Conservation (phyloP, 2,113 vertebrate genomes). For the Anolis sagrei region DNA sequence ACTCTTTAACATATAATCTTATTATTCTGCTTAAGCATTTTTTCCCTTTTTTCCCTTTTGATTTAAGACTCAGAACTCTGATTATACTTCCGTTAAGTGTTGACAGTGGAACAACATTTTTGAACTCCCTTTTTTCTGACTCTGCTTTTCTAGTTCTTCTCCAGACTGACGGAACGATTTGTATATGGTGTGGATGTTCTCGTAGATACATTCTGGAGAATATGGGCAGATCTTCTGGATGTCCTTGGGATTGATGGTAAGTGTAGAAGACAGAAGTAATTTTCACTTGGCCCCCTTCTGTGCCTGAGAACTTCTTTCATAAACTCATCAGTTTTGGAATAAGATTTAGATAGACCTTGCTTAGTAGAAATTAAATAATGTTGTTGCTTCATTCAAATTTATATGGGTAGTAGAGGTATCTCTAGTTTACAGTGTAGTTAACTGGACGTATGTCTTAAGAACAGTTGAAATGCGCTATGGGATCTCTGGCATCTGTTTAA, state of each 20-base stretch:
- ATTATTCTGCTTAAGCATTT: too few relatives aligned
- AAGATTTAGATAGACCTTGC: background rate
- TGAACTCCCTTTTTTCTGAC: constrained; percentile 47
- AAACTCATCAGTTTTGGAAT: background rate
- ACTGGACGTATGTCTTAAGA: background rate
- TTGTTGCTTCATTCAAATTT: background rate
- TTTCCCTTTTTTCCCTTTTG: too few relatives aligned
- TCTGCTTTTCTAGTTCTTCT: constrained; percentile 86
- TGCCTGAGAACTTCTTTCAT: background rate
- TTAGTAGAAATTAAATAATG: background rate
- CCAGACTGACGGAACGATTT: constrained; percentile 92
- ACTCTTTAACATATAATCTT: too few relatives aligned
- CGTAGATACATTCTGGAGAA: constrained; percentile 90
- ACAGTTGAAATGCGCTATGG: background rate
- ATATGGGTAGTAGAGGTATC: background rate
- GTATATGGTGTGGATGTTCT: constrained; percentile 93
- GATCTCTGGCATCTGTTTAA: background rate
- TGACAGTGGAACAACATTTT: background rate
- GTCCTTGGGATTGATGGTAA: constrained; percentile 95
- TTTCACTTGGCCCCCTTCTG: too few relatives aligned
- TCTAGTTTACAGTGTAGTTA: background rate
- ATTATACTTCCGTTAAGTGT: background rate
- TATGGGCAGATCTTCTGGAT: constrained; percentile 93
- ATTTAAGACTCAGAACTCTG: background rate
- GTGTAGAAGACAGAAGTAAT: constrained; percentile 29